Conservation (phyloP, 2,888 invertebrate species). For the Junonia oenone region DNA sequence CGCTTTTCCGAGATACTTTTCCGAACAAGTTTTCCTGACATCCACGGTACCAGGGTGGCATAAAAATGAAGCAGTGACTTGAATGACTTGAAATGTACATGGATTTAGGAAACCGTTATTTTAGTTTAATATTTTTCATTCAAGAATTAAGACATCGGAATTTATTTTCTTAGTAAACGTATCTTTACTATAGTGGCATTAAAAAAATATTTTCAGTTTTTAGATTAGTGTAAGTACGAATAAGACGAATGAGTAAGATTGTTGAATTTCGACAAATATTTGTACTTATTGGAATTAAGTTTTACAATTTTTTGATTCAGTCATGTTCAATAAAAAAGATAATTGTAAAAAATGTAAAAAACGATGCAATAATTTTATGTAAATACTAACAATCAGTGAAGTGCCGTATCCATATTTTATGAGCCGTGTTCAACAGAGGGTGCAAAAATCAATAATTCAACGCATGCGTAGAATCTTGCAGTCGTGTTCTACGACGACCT, state of each 20-base stretch:
- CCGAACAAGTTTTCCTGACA: conserved; percentile 56
- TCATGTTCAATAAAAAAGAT: too few relatives aligned
- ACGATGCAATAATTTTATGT: too few relatives aligned
- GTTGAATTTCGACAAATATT: too few relatives aligned
- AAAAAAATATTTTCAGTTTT: too few relatives aligned
- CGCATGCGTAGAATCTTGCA: conserved; percentile 49
- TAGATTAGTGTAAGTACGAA: too few relatives aligned
- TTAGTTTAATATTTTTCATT: background rate
- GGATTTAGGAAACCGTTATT: too few relatives aligned
- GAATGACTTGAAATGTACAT: conserved; percentile 25
- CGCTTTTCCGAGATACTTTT: conserved; percentile 9
- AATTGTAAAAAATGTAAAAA: background rate
- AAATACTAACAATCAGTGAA: too few relatives aligned
- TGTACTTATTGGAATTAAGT: too few relatives aligned
- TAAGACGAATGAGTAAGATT: too few relatives aligned
- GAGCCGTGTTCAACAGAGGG: conserved; percentile 12
- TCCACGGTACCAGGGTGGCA: conserved; percentile 48
- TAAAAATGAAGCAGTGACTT: conserved; percentile 11
- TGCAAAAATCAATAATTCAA: conserved; percentile 45
- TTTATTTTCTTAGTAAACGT: background rate
- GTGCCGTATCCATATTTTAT: conserved; percentile 13
- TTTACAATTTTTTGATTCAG: too few relatives aligned
- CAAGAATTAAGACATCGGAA: background rate
- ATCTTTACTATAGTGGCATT: too few relatives aligned
- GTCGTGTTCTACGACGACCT: conserved; percentile 27